Conservation (phyloP, 1,140 invertebrate genomes). For the Babylonia areolata region DNA sequence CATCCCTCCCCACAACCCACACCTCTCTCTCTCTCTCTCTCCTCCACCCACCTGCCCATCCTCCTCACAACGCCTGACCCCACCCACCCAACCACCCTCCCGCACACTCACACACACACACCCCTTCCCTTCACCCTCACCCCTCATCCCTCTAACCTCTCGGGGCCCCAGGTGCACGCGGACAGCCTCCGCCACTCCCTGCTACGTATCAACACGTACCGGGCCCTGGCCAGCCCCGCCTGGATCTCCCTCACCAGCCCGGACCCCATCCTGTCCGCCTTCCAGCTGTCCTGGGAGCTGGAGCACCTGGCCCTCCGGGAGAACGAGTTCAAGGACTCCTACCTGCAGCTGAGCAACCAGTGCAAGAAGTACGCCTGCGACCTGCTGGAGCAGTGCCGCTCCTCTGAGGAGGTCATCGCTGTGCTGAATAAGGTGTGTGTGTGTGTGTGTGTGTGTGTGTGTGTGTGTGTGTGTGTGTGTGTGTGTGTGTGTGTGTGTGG, state of each 20-base stretch:
- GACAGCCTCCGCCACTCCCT: constrained; percentile 69
- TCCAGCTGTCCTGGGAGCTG: constrained; percentile 80
- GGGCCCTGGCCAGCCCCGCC: constrained; percentile 75
- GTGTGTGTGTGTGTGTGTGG: too few species aligned
- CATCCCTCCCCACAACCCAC: too few species aligned
- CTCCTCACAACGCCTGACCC: too few species aligned
- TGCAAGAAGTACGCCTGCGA: constrained; percentile 76
- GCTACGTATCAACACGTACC: constrained; percentile 73
- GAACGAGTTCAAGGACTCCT: constrained; percentile 79
- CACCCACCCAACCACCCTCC: background rate
- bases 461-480: background rate
- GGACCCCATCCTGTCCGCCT: constrained; percentile 83
- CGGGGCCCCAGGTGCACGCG: constrained; percentile 15
- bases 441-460: background rate
- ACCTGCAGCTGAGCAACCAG: constrained; percentile 78
- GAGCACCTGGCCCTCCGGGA: constrained; percentile 73
- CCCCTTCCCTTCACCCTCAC: background rate
- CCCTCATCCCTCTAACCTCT: background rate
- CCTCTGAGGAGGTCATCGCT: constrained; percentile 74
- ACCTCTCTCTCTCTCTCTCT: background rate
- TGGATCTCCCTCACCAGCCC: constrained; percentile 82
- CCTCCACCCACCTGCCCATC: background rate
- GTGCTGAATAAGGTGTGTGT: constrained; percentile 67
- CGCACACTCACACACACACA: background rate
- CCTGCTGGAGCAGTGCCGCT: constrained; percentile 74